These are phyloP conservation scores for Enteromius trimaculatus DNA, from an alignment of 2,797 vertebrate genomes.

Conservation along the genomic window DNA sequence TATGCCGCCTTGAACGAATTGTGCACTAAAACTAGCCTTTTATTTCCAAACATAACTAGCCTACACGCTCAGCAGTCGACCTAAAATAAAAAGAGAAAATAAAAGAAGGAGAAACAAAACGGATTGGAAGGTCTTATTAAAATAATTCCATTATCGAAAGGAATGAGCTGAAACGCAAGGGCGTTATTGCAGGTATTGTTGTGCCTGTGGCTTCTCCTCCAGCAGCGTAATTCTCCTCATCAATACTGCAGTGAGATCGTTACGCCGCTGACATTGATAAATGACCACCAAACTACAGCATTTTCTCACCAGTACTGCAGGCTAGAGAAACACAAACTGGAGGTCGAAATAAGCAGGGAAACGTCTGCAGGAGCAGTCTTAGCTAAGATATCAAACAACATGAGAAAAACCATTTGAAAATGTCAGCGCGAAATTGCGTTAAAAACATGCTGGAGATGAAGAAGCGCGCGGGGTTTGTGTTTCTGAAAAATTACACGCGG, in stretches of 20 bases:
- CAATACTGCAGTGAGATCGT: constrained; percentile 60
- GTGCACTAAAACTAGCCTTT: neutral
- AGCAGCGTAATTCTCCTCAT: constrained; percentile 58
- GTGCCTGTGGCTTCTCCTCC: constrained; percentile 50
- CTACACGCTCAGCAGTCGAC: neutral
- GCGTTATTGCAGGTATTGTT: constrained; percentile 48
- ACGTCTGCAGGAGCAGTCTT: constrained; percentile 12
- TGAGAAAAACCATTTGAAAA: constrained; percentile 34
- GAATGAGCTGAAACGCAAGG: constrained; percentile 29
- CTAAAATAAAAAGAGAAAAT: neutral
- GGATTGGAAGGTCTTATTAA: constrained; percentile 23
- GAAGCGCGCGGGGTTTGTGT: constrained; percentile 45
- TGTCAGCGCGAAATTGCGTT: constrained; percentile 23
- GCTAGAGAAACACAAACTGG: constrained; percentile 36
- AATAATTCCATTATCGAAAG: constrained; percentile 45
- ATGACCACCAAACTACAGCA: constrained; percentile 57
- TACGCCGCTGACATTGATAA: constrained; percentile 64
- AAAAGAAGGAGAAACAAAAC: constrained; percentile 14
- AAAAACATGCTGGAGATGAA: constrained; percentile 41
- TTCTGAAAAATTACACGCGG: constrained; percentile 58
- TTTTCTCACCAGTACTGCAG: constrained; percentile 40
- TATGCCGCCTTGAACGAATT: neutral
- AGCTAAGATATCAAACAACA: constrained; percentile 41
- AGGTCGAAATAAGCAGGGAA: constrained; percentile 22
- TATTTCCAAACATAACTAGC: neutral